Evolutionary conservation across 1,140 invertebrate genomes (phyloP), one percentile per base, ranked within the genome.

Genomic region (Himalopsyche phryganea): DNA sequence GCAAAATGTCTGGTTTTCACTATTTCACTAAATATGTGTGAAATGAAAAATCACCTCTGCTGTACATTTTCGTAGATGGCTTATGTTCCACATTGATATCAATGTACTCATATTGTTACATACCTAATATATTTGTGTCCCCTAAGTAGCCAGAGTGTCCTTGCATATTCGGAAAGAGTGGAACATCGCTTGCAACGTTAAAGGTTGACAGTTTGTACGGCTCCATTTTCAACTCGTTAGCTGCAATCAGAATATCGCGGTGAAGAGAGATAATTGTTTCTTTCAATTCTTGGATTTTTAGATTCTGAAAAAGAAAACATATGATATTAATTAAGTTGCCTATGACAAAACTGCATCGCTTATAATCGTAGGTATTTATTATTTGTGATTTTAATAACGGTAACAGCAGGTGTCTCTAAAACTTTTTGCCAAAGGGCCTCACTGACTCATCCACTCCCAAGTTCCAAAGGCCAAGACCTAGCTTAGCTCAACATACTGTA

Each of bases 201-300:
- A 80, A 80, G 57, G 77, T 73, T 1, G 71, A 72, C 10, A 85
- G 71, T 44, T 77, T 68, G 13, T 74, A 72, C 5, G 69, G 61
- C 18, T 69, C 66, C 18, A 81, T 77, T 1, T 73, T 72, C 44
- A 85, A 67, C 63, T 81, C 71, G 0, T 63, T 63, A 33, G 73
- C 59, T 0, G 73, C 72, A 0, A 66, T 72, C 23, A 80, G 75
- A 10, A 92, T 85, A 55, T 91, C 89, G n/a, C 89, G 72, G 68
- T 91, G 85, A 19, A 92, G 70, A 23, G 84, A 72, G n/a, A 91
- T 69, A 1, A 80, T 80, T 58, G 86, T 79, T 61, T 91, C 88
- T 33, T 86, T 80, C 17, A 87, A 66, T 28, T 89, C 84, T 71
- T 90, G 87, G 15, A 91, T 85, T 50, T 81, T 82, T 6, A 91